Percentiles rank a stretch among this genome's conserved stretches.
Conservation (phyloP, 2,113 vertebrate genomes). For the Rhea americana region DNA sequence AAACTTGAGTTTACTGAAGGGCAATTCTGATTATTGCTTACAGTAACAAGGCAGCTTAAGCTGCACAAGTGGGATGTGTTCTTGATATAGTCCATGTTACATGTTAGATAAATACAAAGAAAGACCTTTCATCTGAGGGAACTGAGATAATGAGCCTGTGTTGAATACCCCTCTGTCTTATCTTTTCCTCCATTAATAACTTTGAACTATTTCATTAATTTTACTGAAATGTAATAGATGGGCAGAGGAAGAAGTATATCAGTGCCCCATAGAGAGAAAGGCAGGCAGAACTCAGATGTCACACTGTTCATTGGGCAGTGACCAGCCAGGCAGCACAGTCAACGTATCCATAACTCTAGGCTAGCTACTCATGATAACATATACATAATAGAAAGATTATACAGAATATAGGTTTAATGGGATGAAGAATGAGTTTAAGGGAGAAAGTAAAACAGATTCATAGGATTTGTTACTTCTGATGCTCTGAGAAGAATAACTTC, state of each 20-base stretch:
- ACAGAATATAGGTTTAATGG: background rate
- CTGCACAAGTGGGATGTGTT: background rate
- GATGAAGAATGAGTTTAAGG: background rate
- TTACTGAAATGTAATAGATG: background rate
- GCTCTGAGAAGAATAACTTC: background rate
- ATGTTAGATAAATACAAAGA: background rate
- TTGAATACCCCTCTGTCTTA: background rate
- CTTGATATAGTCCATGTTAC: background rate
- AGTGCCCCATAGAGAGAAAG: background rate
- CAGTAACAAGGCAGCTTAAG: background rate
- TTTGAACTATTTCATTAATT: background rate
- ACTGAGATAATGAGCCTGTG: background rate
- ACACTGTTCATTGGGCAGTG: background rate
- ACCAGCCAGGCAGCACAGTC: background rate
- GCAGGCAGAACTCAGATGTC: background rate
- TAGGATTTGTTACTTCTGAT: background rate
- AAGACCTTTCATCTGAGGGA: background rate
- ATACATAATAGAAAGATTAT: background rate
- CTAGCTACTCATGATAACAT: background rate
- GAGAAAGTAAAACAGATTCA: background rate
- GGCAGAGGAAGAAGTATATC: background rate
- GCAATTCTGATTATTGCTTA: background rate
- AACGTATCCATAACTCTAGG: background rate
- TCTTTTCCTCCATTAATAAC: background rate
- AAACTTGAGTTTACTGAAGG: background rate